A percentile compares a stretch with the other conserved stretches of the same genome.
phyloP scores from a whole-genome alignment of 2,797 vertebrate species.

The Psittacula echo region DNA sequence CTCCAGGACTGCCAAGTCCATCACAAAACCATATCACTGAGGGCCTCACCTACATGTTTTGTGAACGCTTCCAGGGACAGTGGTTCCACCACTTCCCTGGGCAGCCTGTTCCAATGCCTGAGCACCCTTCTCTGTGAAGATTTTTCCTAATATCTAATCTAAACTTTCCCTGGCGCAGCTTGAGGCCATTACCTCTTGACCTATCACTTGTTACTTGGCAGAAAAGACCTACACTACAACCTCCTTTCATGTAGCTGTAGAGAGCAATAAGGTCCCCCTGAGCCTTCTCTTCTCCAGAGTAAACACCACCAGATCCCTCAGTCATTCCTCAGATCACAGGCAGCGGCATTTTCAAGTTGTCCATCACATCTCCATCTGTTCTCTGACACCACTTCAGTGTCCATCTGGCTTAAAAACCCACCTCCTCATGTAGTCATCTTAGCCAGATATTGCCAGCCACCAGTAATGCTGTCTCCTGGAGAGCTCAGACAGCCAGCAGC shows the following conservation, averaged over 20 bases:
- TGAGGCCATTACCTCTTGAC: background rate
- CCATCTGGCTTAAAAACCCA: background rate
- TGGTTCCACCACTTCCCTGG: background rate
- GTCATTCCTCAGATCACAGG: background rate
- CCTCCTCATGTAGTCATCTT: background rate
- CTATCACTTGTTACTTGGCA: background rate
- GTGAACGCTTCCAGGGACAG: background rate
- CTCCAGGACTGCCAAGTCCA: background rate
- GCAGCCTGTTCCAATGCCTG: background rate
- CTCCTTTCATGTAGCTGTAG: background rate
- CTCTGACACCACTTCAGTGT: background rate
- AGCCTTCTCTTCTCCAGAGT: background rate
- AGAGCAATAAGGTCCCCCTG: too few relatives aligned
- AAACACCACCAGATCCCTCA: background rate
- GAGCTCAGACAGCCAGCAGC: background rate
- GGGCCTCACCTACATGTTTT: background rate
- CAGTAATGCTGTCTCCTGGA: background rate
- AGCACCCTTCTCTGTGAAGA: too few relatives aligned
- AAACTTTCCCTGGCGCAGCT: too few relatives aligned
- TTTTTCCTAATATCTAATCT: too few relatives aligned
- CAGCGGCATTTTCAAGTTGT: background rate
- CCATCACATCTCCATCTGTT: background rate
- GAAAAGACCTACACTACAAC: background rate
- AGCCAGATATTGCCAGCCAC: background rate
- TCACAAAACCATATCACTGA: background rate